These are phyloP conservation scores for Priapulus caudatus DNA, from an alignment of 2,888 invertebrate genomes.

Conservation along the genomic window DNA sequence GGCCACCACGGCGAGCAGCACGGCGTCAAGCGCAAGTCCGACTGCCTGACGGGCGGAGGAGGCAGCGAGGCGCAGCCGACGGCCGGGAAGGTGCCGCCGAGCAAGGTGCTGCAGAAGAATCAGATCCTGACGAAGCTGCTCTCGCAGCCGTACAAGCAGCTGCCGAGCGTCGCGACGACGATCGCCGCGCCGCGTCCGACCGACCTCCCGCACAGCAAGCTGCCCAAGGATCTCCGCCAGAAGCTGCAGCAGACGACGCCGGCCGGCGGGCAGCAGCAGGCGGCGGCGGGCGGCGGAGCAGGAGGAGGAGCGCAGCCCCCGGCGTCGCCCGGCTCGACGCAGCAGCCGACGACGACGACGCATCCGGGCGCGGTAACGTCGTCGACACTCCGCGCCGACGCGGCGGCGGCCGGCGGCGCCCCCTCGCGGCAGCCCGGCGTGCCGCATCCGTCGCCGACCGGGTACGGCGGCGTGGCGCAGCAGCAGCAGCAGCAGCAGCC, in stretches of 20 bases:
- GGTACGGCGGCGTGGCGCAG: no score
- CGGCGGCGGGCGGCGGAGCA: not conserved
- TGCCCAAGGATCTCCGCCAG: not conserved
- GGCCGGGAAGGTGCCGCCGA: not conserved
- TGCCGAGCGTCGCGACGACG: conserved; percentile 1
- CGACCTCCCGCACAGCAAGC: conserved; percentile 1
- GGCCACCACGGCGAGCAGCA: no score
- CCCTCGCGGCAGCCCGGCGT: not conserved
- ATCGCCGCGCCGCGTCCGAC: conserved; percentile 1
- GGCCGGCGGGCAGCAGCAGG: not conserved
- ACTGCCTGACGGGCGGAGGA: no score
- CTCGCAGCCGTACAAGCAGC: not conserved
- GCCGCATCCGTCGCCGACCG: not conserved
- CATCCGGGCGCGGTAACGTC: not conserved
- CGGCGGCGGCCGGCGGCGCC: no score
- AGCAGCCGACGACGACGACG: not conserved
- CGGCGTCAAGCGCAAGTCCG: not conserved
- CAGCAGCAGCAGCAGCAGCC: not conserved
- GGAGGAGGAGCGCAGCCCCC: not conserved
- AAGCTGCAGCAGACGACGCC: not conserved
- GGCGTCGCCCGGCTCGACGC: not conserved
- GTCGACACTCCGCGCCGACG: not conserved
- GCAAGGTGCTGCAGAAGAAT: conserved; percentile 1
- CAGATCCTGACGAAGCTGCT: conserved; percentile 3
- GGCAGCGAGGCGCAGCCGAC: not conserved